Evolutionary conservation across 2,797 vertebrate genomes (phyloP).

Genomic region (Pangasius mekongensis): DNA sequence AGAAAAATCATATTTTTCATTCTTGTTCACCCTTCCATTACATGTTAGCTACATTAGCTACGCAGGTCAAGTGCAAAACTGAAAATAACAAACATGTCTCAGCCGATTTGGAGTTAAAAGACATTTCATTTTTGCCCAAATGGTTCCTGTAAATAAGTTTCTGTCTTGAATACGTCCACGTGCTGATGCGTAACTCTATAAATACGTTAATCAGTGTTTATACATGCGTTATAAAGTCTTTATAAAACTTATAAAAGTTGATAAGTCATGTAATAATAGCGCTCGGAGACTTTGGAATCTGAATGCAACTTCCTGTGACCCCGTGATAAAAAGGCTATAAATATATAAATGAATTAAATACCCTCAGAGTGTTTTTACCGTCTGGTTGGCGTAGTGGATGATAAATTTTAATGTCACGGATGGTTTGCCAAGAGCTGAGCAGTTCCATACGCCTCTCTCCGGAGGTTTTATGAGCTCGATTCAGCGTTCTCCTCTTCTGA

Average conservation of each 20-base stretch:
- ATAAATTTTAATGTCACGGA: constrained; percentile 86
- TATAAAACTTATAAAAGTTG: background rate
- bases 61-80: background rate
- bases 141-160: background rate
- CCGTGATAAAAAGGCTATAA: background rate
- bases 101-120: background rate
- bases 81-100: background rate
- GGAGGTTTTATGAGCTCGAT: constrained; percentile 83
- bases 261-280: constrained; percentile 1
- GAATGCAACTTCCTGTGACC: background rate
- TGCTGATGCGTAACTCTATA: background rate
- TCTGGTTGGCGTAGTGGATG: constrained; percentile 85
- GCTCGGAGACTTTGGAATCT: background rate
- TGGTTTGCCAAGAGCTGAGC: constrained; percentile 87
- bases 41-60: background rate
- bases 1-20: background rate
- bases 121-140: background rate
- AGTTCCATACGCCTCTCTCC: constrained; percentile 77
- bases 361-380: constrained; percentile 67
- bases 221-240: background rate
- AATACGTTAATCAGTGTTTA: background rate
- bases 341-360: constrained; percentile 3
- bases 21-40: background rate
- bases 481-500: constrained; percentile 86
- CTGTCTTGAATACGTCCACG: too few species aligned